These are phyloP conservation scores for Asobara japonica DNA, from an alignment of 1,140 invertebrate genomes.

Conservation along the genomic window DNA sequence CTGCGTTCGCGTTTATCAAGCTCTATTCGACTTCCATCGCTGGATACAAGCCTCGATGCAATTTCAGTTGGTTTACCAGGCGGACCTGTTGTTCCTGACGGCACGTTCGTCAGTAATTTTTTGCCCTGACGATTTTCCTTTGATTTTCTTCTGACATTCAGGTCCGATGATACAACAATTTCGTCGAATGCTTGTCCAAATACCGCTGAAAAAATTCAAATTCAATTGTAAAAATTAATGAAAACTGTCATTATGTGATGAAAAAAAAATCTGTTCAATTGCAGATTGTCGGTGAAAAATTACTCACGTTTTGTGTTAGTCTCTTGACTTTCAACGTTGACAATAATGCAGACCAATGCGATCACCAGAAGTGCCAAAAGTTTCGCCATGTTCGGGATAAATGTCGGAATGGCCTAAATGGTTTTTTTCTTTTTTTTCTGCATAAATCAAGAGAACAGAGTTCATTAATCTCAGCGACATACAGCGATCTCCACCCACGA, in stretches of 20 bases:
- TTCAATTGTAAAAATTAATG: background rate
- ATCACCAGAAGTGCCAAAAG: conserved; percentile 51
- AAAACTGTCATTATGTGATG: background rate
- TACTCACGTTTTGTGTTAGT: conserved; percentile 53
- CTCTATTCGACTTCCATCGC: conserved; percentile 56
- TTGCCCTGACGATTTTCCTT: conserved; percentile 65
- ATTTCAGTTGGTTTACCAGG: conserved; percentile 56
- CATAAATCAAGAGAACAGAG: conserved; percentile 35
- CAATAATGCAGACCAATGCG: conserved; percentile 47
- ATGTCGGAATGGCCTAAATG: conserved; percentile 35
- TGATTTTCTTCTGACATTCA: conserved; percentile 61
- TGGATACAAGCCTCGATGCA: conserved; percentile 56
- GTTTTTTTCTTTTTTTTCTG: conserved; percentile 41
- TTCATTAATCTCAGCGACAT: background rate
- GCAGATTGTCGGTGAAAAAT: no score
- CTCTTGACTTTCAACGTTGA: conserved; percentile 50
- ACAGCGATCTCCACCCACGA: conserved; percentile 1
- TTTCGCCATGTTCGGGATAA: conserved; percentile 53
- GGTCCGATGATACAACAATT: conserved; percentile 62
- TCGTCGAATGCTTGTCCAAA: conserved; percentile 61
- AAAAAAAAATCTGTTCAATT: no score
- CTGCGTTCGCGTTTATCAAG: conserved; percentile 54
- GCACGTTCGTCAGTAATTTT: conserved; percentile 60
- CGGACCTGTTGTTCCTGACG: conserved; percentile 56
- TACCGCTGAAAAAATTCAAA: conserved; percentile 41